Percentiles rank a stretch among this genome's conserved stretches.
Conservation (phyloP, 2,797 vertebrate species). For the Sorex maritimensis region DNA sequence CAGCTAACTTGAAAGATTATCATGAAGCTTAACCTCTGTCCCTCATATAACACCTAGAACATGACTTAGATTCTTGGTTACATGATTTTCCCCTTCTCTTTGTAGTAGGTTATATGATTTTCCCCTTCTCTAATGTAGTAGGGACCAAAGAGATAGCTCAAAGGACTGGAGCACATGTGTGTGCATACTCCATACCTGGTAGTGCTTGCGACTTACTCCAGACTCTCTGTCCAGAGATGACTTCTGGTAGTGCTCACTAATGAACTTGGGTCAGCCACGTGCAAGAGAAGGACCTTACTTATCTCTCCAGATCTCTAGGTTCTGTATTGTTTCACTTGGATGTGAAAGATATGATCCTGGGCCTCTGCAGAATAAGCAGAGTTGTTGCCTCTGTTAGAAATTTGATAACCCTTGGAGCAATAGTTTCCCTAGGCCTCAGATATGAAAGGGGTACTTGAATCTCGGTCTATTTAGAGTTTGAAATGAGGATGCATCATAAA, state of each 20-base stretch:
- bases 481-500: neutral
- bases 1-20: neutral
- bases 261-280: too few relatives aligned
- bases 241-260: too few relatives aligned
- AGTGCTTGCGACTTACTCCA: too few relatives aligned
- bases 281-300: too few relatives aligned
- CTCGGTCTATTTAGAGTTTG: neutral
- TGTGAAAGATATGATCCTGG: neutral
- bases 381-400: neutral
- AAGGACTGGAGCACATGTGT: too few relatives aligned
- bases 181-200: too few relatives aligned
- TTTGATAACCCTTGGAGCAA: neutral
- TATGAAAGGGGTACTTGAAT: neutral
- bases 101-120: neutral
- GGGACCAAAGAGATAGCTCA: too few relatives aligned
- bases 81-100: neutral
- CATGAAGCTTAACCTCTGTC: neutral
- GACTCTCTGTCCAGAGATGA: too few relatives aligned
- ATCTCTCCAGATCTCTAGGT: neutral
- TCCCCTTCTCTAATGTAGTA: neutral
- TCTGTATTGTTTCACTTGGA: neutral
- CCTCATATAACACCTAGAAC: neutral
- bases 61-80: neutral
- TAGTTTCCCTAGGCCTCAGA: neutral
- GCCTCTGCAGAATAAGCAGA: too few relatives aligned